Percentiles rank a stretch among this genome's conserved stretches.
Conservation (phyloP, 2,113 vertebrate species). For the Rhinolophus ferrumequinum region DNA sequence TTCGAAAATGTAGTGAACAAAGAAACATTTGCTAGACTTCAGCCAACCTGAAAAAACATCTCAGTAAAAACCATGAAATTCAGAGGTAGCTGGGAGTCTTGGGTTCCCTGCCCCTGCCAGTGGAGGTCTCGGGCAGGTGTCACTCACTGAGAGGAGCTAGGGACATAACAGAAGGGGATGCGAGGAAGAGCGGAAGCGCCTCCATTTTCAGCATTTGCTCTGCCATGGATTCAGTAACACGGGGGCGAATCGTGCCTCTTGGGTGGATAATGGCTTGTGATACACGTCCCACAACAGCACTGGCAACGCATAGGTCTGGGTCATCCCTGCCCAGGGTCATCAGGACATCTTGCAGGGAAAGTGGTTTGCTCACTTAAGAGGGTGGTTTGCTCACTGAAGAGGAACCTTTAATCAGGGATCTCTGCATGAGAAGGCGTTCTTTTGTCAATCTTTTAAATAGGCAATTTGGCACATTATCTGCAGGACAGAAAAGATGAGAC, state of each 20-base stretch:
- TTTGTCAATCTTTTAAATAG: constrained; percentile 47
- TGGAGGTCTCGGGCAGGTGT: rapidly evolving
- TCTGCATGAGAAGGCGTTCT: background rate
- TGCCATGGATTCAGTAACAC: background rate
- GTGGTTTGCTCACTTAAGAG: background rate
- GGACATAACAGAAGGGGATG: background rate
- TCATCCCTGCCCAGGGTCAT: background rate
- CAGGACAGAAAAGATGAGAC: constrained; percentile 23
- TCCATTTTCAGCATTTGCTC: background rate
- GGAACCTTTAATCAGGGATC: background rate
- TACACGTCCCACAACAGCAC: background rate
- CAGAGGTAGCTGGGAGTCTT: background rate
- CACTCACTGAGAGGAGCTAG: background rate
- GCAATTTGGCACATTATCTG: constrained; percentile 1
- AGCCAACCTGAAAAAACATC: background rate
- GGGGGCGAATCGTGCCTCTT: background rate
- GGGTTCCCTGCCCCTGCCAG: background rate
- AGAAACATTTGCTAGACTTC: background rate
- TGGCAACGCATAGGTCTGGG: background rate
- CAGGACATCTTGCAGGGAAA: background rate
- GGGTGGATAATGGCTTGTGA: background rate
- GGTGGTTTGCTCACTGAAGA: background rate
- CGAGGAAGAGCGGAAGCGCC: background rate
- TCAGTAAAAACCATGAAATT: background rate
- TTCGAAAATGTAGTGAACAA: background rate